Conservation (phyloP, 2,113 vertebrate species). For the Elephantulus edwardii region DNA sequence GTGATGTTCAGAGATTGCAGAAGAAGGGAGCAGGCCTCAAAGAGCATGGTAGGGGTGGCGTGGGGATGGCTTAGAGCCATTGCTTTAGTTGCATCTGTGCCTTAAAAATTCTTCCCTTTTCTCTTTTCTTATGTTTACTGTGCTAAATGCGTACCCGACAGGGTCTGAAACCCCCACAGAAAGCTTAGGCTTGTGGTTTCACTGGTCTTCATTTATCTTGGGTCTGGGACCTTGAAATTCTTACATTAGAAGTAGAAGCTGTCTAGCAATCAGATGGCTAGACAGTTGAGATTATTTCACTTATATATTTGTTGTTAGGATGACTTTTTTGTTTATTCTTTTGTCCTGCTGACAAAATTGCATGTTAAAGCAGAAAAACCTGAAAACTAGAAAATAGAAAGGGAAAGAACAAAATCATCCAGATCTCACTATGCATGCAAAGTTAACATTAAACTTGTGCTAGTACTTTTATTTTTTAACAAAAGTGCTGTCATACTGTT, state of each 20-base stretch:
- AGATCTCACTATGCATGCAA: not conserved
- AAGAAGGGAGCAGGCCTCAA: not conserved
- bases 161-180: not conserved
- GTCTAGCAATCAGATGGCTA: constrained; percentile 44
- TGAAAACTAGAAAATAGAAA: constrained; percentile 60
- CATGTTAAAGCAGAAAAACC: constrained; percentile 60
- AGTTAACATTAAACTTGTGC: constrained; percentile 39
- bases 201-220: constrained; percentile 28
- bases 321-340: constrained; percentile 10
- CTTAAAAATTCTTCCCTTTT: not conserved
- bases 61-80: not conserved
- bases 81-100: not conserved
- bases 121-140: constrained; percentile 29
- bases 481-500: not conserved
- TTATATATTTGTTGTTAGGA: constrained; percentile 62
- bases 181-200: constrained; percentile 32
- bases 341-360: constrained; percentile 48
- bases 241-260: constrained; percentile 42
- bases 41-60: not conserved
- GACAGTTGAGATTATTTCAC: constrained; percentile 61
- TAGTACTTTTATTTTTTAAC: constrained; percentile 38
- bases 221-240: not conserved
- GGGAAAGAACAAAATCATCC: constrained; percentile 25
- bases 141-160: not conserved
- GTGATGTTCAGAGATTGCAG: not conserved